A percentile compares a stretch with the other conserved stretches of the same genome.
phyloP scores from a whole-genome alignment of 2,797 vertebrate species.

The Xiphophorus birchmanni region DNA sequence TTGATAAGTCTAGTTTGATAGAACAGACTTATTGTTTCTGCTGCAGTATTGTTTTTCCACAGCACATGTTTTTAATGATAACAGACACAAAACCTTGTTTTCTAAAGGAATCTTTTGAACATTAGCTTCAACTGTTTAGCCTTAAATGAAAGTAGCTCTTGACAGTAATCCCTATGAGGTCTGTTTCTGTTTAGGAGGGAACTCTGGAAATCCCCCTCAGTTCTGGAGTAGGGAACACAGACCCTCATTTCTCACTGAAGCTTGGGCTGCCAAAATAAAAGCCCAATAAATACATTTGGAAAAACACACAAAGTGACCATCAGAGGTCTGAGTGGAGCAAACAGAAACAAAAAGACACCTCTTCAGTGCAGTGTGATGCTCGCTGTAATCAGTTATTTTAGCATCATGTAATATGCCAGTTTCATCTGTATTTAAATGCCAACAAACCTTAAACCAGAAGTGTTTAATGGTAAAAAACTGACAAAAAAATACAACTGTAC shows the following conservation, averaged over 20 bases:
- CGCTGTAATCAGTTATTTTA: not conserved
- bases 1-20: not conserved
- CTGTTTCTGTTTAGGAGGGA: constrained; percentile 16
- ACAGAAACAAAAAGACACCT: not conserved
- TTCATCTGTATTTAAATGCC: not conserved
- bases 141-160: constrained; percentile 2
- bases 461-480: not conserved
- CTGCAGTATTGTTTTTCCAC: not conserved
- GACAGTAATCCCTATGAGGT: constrained; percentile 10
- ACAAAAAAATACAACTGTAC: not conserved
- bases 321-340: not conserved
- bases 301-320: constrained; percentile 1
- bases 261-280: constrained; percentile 10
- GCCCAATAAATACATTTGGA: constrained; percentile 14
- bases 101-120: not conserved
- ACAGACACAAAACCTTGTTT: not conserved
- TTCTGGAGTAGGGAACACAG: constrained; percentile 13
- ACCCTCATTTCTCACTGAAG: not conserved
- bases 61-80: not conserved
- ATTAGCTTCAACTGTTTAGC: not conserved
- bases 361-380: not conserved
- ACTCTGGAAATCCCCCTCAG: constrained; percentile 41
- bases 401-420: not conserved
- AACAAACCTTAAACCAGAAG: not conserved
- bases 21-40: not conserved